A percentile compares a stretch with the other conserved stretches of the same genome.
Conservation (phyloP, 2,888 invertebrate species). For the Ophion slaviceki region DNA sequence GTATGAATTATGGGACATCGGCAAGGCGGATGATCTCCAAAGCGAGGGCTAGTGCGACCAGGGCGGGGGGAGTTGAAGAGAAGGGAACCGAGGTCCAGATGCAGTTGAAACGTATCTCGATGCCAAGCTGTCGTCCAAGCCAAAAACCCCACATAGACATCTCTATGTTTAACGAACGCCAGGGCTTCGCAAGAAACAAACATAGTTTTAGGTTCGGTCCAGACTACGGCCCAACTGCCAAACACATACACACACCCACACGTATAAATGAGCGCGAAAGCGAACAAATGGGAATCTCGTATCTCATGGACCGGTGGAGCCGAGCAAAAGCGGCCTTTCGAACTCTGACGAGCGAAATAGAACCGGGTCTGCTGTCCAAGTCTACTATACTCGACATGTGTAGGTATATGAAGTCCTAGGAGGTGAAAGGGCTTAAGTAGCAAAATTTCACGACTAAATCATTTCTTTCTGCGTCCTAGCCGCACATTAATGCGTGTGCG, state of each 20-base stretch:
- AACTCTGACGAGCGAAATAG: slow-evolving; percentile 45
- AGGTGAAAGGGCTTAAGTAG: slow-evolving; percentile 28
- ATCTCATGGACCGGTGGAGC: slow-evolving; percentile 25
- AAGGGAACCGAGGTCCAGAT: slow-evolving; percentile 36
- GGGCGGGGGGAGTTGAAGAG: not conserved
- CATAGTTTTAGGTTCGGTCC: slow-evolving; percentile 33
- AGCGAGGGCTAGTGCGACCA: not conserved
- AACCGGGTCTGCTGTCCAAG: slow-evolving; percentile 26
- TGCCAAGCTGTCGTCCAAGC: slow-evolving; percentile 54
- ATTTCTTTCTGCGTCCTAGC: not conserved
- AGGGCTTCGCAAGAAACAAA: slow-evolving; percentile 11
- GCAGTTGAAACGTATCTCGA: slow-evolving; percentile 47
- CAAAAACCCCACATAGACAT: slow-evolving; percentile 33
- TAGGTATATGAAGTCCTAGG: not conserved
- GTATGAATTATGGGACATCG: not conserved
- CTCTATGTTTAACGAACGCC: slow-evolving; percentile 33
- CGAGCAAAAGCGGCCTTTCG: slow-evolving; percentile 16
- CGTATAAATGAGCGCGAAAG: slow-evolving; percentile 27
- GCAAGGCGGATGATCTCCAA: not conserved
- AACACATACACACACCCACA: slow-evolving; percentile 42
- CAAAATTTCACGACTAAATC: not conserved
- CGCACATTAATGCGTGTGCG: not conserved
- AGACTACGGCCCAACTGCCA: slow-evolving; percentile 18
- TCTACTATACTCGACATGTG: not conserved
- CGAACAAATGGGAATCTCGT: slow-evolving; percentile 51